These are phyloP conservation scores for Diplodus sargus DNA, from an alignment of 2,797 vertebrate genomes.

Conservation along the genomic window DNA sequence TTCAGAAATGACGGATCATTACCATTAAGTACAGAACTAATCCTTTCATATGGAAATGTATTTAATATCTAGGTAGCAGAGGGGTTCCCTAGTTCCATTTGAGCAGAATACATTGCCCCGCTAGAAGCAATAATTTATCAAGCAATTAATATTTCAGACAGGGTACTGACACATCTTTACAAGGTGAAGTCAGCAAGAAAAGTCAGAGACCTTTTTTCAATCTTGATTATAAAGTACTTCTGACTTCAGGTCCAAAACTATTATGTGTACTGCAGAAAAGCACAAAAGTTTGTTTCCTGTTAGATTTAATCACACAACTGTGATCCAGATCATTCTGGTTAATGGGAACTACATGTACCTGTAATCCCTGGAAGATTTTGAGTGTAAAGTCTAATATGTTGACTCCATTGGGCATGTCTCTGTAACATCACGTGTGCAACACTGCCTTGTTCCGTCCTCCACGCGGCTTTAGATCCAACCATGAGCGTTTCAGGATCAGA, in stretches of 20 bases:
- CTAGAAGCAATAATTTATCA: constrained; percentile 40
- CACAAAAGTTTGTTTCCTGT: background rate
- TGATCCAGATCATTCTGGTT: background rate
- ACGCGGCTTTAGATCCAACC: too few species aligned
- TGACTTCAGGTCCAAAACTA: constrained; percentile 6
- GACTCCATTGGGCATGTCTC: too few species aligned
- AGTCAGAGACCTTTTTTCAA: background rate
- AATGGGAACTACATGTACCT: background rate
- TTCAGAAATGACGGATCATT: constrained; percentile 33
- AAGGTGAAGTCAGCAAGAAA: constrained; percentile 19
- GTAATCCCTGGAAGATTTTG: background rate
- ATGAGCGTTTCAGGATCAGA: too few species aligned
- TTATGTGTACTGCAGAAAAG: background rate
- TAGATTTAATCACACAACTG: constrained; percentile 1
- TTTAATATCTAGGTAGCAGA: constrained; percentile 14
- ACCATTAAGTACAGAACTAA: constrained; percentile 27
- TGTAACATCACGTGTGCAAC: too few species aligned
- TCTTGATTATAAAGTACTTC: constrained; percentile 3
- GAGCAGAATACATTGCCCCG: constrained; percentile 19
- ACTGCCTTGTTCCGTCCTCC: too few species aligned
- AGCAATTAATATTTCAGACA: constrained; percentile 39
- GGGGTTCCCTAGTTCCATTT: constrained; percentile 13
- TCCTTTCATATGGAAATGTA: constrained; percentile 37
- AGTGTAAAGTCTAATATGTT: too few species aligned
- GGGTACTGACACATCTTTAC: constrained; percentile 17